phyloP scores from a whole-genome alignment of 2,888 invertebrate genomes.

The Cryptocephalus primarius region DNA sequence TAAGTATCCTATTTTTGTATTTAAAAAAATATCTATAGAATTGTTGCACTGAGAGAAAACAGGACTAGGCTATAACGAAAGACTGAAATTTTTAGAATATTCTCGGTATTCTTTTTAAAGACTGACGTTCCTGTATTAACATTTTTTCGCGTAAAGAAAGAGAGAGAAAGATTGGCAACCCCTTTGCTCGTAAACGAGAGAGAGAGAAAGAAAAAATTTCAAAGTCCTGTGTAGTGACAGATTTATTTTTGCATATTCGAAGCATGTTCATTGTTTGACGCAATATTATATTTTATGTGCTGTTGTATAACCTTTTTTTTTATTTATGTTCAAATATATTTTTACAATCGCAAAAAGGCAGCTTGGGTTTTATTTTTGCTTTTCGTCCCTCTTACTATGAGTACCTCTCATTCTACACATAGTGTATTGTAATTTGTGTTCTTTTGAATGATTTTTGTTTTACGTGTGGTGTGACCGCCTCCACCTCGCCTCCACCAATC shows the following conservation, averaged over 20 bases:
- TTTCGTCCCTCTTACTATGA: constrained; percentile 6
- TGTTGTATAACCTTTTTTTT: constrained; percentile 38
- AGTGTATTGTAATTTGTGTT: too few relatives aligned
- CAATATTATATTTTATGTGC: constrained; percentile 41
- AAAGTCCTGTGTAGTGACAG: constrained; percentile 26
- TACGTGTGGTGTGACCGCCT: too few relatives aligned
- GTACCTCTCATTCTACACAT: too few relatives aligned
- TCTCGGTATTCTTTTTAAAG: constrained; percentile 30
- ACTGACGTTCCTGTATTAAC: constrained; percentile 19
- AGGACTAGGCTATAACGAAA: constrained; percentile 28
- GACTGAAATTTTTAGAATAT: constrained; percentile 24
- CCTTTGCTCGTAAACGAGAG: constrained; percentile 21
- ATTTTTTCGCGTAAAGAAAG: constrained; percentile 1
- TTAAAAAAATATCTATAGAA: constrained; percentile 18
- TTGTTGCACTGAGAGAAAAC: constrained; percentile 26
- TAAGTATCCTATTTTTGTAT: constrained; percentile 13
- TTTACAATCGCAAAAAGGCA: constrained; percentile 37
- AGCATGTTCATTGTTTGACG: constrained; percentile 40
- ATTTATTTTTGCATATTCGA: constrained; percentile 35
- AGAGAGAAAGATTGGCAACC: constrained; percentile 36
- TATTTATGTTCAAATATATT: constrained; percentile 41
- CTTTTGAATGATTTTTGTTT: too few relatives aligned
- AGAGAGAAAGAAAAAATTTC: constrained; percentile 23
- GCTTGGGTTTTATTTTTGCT: constrained; percentile 39
- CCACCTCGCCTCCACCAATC: too few relatives aligned